These are phyloP conservation scores for Papilio glaucus DNA, from an alignment of 1,140 invertebrate genomes.

Conservation along the genomic window DNA sequence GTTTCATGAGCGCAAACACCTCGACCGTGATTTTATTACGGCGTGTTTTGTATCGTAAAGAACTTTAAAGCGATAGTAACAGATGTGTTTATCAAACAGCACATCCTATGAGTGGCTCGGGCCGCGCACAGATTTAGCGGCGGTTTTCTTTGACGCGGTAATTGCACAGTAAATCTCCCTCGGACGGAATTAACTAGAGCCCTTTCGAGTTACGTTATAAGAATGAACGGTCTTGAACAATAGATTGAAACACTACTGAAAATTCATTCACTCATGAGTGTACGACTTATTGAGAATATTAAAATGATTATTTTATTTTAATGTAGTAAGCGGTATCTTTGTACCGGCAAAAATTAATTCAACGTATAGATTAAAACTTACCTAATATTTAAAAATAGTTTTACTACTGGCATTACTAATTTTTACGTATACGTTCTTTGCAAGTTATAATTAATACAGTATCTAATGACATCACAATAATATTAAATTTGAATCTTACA, in stretches of 20 bases:
- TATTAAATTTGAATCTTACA: too few species aligned
- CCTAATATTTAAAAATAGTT: too few species aligned
- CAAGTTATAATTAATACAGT: too few species aligned
- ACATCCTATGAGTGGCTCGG: background rate
- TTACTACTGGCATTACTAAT: too few species aligned
- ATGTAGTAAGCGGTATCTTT: too few species aligned
- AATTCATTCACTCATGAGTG: too few species aligned
- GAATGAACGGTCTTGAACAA: slow-evolving; percentile 17
- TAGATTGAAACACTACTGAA: background rate
- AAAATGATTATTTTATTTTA: too few species aligned
- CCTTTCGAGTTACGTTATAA: slow-evolving; percentile 7
- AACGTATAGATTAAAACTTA: too few species aligned
- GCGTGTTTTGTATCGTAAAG: slow-evolving; percentile 17
- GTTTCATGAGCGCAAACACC: slow-evolving; percentile 33
- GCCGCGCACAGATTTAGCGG: slow-evolving; percentile 40
- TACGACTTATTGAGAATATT: too few species aligned
- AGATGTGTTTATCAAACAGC: slow-evolving; percentile 26
- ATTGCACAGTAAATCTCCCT: slow-evolving; percentile 43
- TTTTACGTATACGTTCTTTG: too few species aligned
- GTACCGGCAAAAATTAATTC: too few species aligned
- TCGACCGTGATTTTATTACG: slow-evolving; percentile 16
- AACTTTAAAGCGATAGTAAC: slow-evolving; percentile 26
- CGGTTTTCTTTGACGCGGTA: slow-evolving; percentile 43
- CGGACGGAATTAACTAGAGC: slow-evolving; percentile 38
- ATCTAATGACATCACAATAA: too few species aligned